phyloP scores from a whole-genome alignment of 2,888 invertebrate species.

The Meghimatium bilineatum region DNA sequence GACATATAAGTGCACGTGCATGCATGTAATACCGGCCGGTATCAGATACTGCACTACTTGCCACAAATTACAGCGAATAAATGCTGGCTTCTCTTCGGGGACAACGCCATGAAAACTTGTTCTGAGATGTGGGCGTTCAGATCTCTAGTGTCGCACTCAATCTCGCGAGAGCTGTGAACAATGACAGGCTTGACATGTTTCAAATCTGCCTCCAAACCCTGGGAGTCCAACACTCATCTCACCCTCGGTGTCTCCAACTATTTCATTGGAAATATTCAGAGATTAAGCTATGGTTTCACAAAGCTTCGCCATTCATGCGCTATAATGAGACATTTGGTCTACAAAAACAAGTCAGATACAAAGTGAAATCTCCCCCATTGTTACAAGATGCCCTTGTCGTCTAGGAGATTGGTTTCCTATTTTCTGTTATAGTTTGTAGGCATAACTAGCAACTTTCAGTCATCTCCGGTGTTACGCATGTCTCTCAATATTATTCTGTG shows the following conservation, averaged over 20 bases:
- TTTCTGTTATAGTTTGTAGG: background rate
- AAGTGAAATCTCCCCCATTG: background rate
- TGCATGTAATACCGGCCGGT: background rate
- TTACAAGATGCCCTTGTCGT: background rate
- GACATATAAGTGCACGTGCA: background rate
- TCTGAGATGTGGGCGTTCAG: background rate
- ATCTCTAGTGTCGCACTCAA: background rate
- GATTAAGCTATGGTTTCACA: background rate
- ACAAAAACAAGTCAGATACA: background rate
- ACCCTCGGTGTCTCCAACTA: background rate
- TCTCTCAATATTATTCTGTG: too few species aligned
- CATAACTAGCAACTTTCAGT: background rate
- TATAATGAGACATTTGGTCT: slow-evolving; percentile 7
- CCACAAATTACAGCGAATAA: slow-evolving; percentile 3
- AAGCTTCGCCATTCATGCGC: background rate
- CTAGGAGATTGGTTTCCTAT: background rate
- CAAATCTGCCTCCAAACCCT: slow-evolving; percentile 9
- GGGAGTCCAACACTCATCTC: background rate
- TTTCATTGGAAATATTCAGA: slow-evolving; percentile 6
- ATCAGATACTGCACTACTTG: background rate
- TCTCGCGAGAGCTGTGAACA: background rate
- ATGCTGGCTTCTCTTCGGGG: background rate
- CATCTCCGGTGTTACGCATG: background rate
- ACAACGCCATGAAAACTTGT: slow-evolving; percentile 2
- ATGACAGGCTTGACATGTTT: background rate